Evolutionary conservation across 2,797 vertebrate genomes (phyloP), one percentile per base, ranked within the genome.

Genomic region (Fundulus diaphanus): DNA sequence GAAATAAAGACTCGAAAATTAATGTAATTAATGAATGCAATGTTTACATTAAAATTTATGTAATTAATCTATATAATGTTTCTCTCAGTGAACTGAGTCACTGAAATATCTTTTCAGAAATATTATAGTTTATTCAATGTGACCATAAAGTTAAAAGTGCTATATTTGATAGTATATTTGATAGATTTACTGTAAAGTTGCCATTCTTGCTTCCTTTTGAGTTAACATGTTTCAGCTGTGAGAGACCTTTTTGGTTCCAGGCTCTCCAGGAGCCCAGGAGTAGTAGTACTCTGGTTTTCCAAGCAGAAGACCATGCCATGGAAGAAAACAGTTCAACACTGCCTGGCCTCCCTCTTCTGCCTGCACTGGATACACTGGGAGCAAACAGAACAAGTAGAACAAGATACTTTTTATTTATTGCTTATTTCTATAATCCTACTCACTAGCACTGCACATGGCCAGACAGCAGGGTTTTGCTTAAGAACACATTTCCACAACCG

Each of bases 231-330:
- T 57, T 27, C 9, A 72, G 18, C 29, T 74, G 35, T 52, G 7
- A 35, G 16, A 66, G 29, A 91, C 91, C 87, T 72, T 72, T 83
- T 54, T 31, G 33, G 59, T 57, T 80, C 67, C 75, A 11, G 83
- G 76, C 15, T 72, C 52, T 68, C 76, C 83, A 16, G 87, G 81
- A 52, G 83, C 84, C 93, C 92, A 92, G 68, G 88, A 91, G 82
- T 87, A 96, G 74, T 92, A 85, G 74, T 95, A 96, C 70, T 93
- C 88, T 31, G 74, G 77, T 61, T 20, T 88, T 68, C 83, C 93
- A 18, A 85, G 37, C 6, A 94, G 76, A 72, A 95, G 83, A 54
- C 33, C 81, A 40, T 96, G 95, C 95, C 95, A 96, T 3, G 93
- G 84, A 22, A 87, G 88, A 70, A 92, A 94, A 88, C 95, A 96